These are phyloP conservation scores for Cavia aperea DNA, from an alignment of 2,113 vertebrate species.

Conservation along the genomic window DNA sequence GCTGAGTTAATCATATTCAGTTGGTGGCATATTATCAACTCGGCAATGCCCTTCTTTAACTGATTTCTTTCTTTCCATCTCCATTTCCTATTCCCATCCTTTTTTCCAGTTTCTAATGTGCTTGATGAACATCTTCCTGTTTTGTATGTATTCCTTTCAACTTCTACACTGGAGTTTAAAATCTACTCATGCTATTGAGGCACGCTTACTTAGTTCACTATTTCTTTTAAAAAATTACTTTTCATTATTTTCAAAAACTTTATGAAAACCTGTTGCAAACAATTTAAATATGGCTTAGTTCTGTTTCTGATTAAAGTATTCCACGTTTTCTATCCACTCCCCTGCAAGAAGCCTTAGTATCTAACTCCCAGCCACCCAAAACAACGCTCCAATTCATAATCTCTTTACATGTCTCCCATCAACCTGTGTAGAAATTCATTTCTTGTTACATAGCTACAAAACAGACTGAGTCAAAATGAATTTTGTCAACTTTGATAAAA, in stretches of 20 bases:
- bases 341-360: neutral
- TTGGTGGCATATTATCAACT: neutral
- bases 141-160: conserved; percentile 11
- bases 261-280: neutral
- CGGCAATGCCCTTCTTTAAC: neutral
- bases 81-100: neutral
- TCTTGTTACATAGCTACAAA: neutral
- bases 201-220: neutral
- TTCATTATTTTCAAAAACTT: neutral
- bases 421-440: neutral
- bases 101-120: neutral
- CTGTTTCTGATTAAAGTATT: neutral
- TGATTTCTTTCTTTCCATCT: neutral
- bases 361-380: neutral
- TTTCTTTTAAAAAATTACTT: neutral
- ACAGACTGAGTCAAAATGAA: neutral
- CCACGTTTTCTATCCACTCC: neutral
- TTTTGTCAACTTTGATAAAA: conserved; percentile 14
- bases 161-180: conserved; percentile 23
- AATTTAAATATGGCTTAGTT: neutral
- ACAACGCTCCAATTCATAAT: neutral
- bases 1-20: neutral
- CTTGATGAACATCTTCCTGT: neutral
- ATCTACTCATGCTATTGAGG: neutral
- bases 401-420: neutral